Evolutionary conservation across 1,140 invertebrate species (phyloP), one percentile per base, ranked within the genome.

Genomic region (Druon quercuslanigerum): DNA sequence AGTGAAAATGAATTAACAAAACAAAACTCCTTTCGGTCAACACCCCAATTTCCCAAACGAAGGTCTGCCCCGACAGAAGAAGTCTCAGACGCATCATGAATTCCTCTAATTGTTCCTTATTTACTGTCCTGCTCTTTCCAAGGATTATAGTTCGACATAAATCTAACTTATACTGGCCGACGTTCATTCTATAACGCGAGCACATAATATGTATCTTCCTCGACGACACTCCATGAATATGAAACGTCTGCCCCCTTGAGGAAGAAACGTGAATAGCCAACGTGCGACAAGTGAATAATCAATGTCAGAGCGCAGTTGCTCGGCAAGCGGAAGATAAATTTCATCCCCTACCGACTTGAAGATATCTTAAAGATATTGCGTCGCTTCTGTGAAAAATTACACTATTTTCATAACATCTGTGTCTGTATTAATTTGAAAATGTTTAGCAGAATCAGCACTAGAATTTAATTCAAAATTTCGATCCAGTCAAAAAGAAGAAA

Each of bases 11-110:
- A 84, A 80, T 81, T 79, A 83, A 77, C 13, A 20, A 72, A 54
- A 75, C 19, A 6, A 14, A 25, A 25, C 3, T 25, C 20, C 51
- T 51, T 51, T 72, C 19, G 79, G 72, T 76, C 81, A 57, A 82
- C 76, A 77, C 83, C 79, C 83, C 85, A 86, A 86, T 87, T 87
- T 85, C 80, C 79, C 80, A 83, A 78, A 84, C 79, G 73, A 78
- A 82, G 84, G 82, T 82, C 83, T 87, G 86, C 86, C 82, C 76
- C 72, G 54, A 78, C 86, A 87, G 82, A 83, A 85, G 86, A 80
- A 80, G 80, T 80, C 71, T 79, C 79, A 71, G 70, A 82, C 79
- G 81, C 79, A 77, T 51, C 19, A 25, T 50, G 77, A 71, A 79
- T 79, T 46, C 78, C 74, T 80, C 72, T 72, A 76, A 74, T 56